Evolutionary conservation across 2,113 vertebrate species (phyloP).

Genomic region (Ciconia stormi): DNA sequence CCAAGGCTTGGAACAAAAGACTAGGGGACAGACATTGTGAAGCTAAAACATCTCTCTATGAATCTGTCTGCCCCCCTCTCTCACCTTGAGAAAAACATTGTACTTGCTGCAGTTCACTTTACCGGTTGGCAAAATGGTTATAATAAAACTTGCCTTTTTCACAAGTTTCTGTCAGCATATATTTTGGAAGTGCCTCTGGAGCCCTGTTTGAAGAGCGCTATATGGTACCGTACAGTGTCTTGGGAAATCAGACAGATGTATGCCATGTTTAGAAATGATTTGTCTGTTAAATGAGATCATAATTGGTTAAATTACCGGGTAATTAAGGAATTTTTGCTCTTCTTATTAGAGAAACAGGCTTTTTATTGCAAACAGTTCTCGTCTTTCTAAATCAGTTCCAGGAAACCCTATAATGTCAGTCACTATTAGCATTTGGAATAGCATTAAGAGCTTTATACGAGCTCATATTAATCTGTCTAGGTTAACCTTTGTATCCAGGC

Average conservation of each 20-base stretch:
- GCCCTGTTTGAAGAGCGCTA: neutral
- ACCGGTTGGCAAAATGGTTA: neutral
- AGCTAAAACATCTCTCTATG: neutral
- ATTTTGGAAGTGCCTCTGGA: neutral
- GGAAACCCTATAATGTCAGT: constrained; percentile 50
- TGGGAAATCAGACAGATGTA: neutral
- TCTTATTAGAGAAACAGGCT: constrained; percentile 39
- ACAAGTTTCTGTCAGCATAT: neutral
- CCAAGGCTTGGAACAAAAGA: neutral
- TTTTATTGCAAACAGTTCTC: constrained; percentile 17
- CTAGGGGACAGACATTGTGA: neutral
- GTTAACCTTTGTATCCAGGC: constrained; percentile 40
- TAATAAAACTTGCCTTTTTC: neutral
- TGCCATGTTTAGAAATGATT: neutral
- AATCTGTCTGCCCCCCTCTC: neutral
- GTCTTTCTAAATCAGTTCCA: constrained; percentile 48
- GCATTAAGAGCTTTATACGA: constrained; percentile 55
- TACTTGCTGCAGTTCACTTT: neutral
- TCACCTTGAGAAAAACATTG: neutral
- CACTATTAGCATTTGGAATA: constrained; percentile 46
- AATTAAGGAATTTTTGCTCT: constrained; percentile 16
- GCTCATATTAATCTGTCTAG: constrained; percentile 54
- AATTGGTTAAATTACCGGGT: constrained; percentile 7
- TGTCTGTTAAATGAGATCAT: constrained; percentile 30
- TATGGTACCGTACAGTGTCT: neutral